Conservation (phyloP, 2,797 vertebrate genomes). For the Acomys russatus region DNA sequence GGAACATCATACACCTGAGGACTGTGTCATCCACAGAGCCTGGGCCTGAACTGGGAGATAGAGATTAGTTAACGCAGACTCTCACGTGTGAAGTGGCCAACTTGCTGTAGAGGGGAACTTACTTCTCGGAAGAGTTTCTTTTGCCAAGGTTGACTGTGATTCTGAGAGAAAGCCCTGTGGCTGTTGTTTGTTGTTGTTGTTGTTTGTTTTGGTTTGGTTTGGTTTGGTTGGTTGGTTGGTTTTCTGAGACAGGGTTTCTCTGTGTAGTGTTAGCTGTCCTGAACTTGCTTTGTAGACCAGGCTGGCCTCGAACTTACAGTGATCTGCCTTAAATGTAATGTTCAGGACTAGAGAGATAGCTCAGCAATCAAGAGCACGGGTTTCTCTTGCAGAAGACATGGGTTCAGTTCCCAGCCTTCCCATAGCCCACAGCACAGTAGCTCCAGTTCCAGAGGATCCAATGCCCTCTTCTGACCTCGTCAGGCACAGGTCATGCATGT, state of each 20-base stretch:
- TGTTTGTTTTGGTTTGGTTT: neutral
- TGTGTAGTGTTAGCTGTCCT: too few relatives aligned
- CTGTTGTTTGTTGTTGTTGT: neutral
- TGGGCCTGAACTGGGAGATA: accelerated
- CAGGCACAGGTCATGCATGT: neutral
- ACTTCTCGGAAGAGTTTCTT: neutral
- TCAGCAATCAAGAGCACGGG: neutral
- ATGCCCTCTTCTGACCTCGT: neutral
- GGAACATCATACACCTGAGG: too few relatives aligned
- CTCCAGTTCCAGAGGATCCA: neutral
- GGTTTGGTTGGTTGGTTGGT: too few relatives aligned
- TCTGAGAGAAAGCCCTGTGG: neutral
- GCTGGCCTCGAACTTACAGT: too few relatives aligned
- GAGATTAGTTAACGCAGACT: neutral
- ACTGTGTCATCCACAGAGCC: neutral
- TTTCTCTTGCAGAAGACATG: neutral
- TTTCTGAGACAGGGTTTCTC: too few relatives aligned
- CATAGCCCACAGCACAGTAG: too few relatives aligned
- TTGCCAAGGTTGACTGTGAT: neutral
- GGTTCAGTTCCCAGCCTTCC: neutral
- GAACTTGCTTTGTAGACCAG: too few relatives aligned
- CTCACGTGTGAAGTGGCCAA: neutral
- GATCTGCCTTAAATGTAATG: neutral
- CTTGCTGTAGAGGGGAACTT: too few relatives aligned
- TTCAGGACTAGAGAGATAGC: neutral